Conservation (phyloP, 2,888 invertebrate genomes). For the Stenodema calcarata region DNA sequence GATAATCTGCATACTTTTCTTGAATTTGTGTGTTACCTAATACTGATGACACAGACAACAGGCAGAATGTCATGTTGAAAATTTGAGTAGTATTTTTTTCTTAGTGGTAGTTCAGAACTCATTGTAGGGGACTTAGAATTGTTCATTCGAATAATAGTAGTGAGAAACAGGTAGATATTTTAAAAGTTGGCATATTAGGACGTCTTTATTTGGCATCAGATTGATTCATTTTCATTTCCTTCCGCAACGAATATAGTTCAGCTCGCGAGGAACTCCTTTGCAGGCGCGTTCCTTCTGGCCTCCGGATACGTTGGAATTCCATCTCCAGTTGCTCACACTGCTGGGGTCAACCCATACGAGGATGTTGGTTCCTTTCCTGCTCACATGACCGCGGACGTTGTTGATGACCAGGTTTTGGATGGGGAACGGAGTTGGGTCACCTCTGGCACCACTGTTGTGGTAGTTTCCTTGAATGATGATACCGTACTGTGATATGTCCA, state of each 20-base stretch:
- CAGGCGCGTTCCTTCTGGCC: background rate
- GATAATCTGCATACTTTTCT: too few species aligned
- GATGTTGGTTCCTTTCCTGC: background rate
- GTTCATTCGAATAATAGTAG: too few species aligned
- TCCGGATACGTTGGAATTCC: background rate
- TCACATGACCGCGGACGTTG: background rate
- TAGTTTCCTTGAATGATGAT: constrained; percentile 4
- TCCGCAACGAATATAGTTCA: background rate
- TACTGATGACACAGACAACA: too few species aligned
- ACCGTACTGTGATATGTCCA: background rate
- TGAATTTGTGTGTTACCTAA: too few species aligned
- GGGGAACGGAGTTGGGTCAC: background rate
- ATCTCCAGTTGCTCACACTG: background rate
- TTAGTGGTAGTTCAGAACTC: too few species aligned
- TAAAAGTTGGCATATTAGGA: too few species aligned
- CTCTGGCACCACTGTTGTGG: background rate
- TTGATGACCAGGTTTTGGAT: background rate
- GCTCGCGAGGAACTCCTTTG: background rate
- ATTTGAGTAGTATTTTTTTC: too few species aligned
- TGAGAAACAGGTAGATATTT: too few species aligned
- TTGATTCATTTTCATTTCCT: background rate
- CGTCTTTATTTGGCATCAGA: background rate
- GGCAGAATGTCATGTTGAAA: too few species aligned
- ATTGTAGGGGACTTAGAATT: too few species aligned
- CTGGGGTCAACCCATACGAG: background rate